Base-by-base conservation (phyloP, 2,797 vertebrate species). In the Enteromius thamalakanensis region DNA sequence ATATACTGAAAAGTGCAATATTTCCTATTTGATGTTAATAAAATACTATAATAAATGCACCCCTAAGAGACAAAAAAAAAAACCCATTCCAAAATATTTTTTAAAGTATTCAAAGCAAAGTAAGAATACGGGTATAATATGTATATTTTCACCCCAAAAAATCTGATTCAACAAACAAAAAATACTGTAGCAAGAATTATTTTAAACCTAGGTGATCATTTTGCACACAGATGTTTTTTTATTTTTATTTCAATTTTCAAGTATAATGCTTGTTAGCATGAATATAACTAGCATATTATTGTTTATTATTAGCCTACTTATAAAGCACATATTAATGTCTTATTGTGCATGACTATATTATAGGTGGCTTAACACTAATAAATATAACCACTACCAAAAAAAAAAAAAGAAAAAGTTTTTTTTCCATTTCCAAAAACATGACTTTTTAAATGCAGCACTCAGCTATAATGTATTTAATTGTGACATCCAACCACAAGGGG, bases 401-500 rank as follows among this genome's bases (percentile, higher is more conserved):
- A 26, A 26, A 26, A 26, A 26, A 26, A 26, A n/a, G n/a, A n/a
- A n/a, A 26, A 26, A 26, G 1, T 26, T 26, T 26, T 26, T 26
- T 26, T 26, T 1, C 26, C 10, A 55, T 23, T 58, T 23, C n/a
- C 10, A 58, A 58, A 58, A 12, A 58, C 10, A 58, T 58, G n/a
- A 4, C n/a, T 23, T 1, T 58, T 58, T 23, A 23, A 23, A 23
- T 23, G 55, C n/a, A 58, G 9, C 9, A 68, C 65, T 23, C 37
- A 42, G 49, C 49, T 26, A 8, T 3, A 10, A 6, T 32, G 26
- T 3, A 2, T 4, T n/a, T 60, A 1, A n/a, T 2, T 19, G 34
- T 74, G 2, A 68, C 23, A 32, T 51, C 17, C 3, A 15, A 9
- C 23, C 94, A 93, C 87, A 76, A 91, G 94, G 76, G 69, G 87